A percentile compares a stretch with the other conserved stretches of the same genome.
phyloP scores from a whole-genome alignment of 1,140 invertebrate genomes.

The Apis mellifera region Amel_HAv3.1 CM009938.2:359501-360000 shows the following conservation, averaged over 20 bases:
- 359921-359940: too few relatives aligned
- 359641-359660: neutral
- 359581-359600: neutral
- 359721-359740: neutral
- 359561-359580: neutral
- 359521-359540: conserved; percentile 50
- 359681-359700: neutral
- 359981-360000: too few relatives aligned
- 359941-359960: too few relatives aligned
- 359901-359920: too few relatives aligned
- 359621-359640: neutral
- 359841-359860: too few relatives aligned
- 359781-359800: too few relatives aligned
- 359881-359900: too few relatives aligned
- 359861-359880: too few relatives aligned
- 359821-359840: too few relatives aligned
- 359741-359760: neutral
- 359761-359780: too few relatives aligned
- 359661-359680: neutral
- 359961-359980: too few relatives aligned
- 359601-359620: neutral
- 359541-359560: conserved; percentile 47
- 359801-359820: too few relatives aligned
- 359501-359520: neutral
- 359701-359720: neutral